Conservation (phyloP, 1,140 invertebrate species). For the Gryllus bimaculatus region DNA sequence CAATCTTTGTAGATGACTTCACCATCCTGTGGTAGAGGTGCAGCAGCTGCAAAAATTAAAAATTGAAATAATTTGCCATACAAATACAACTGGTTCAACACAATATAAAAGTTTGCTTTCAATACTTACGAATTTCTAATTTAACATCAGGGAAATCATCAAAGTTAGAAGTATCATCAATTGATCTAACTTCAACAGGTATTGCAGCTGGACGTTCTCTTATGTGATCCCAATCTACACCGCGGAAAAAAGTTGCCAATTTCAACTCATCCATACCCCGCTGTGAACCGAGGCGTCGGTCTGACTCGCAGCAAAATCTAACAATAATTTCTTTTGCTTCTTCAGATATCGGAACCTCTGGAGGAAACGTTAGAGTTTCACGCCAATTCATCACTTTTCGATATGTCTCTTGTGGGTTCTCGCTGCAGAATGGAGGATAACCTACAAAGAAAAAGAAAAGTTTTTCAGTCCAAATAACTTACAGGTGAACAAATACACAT, state of each 20-base stretch:
- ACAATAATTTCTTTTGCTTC: slow-evolving; percentile 78
- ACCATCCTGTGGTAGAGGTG: slow-evolving; percentile 63
- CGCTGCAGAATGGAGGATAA: slow-evolving; percentile 98
- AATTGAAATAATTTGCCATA: not conserved
- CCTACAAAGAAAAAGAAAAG: slow-evolving; percentile 41
- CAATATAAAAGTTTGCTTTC: slow-evolving; percentile 3
- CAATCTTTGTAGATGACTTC: slow-evolving; percentile 91
- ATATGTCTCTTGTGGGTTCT: slow-evolving; percentile 99
- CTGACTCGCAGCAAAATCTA: slow-evolving; percentile 90
- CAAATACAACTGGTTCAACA: not conserved
- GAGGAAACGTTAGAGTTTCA: slow-evolving; percentile 94
- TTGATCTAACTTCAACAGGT: slow-evolving; percentile 84
- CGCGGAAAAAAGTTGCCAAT: slow-evolving; percentile 76
- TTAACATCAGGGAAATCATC: slow-evolving; percentile 99
- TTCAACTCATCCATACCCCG: slow-evolving; percentile 83
- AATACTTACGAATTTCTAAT: slow-evolving; percentile 88
- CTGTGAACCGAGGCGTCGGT: slow-evolving; percentile 82
- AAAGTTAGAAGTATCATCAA: slow-evolving; percentile 98
- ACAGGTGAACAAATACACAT: too few species aligned
- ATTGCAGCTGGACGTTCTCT: slow-evolving; percentile 95
- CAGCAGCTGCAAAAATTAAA: slow-evolving; percentile 55
- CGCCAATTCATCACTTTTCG: slow-evolving; percentile 99
- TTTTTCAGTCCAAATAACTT: not conserved
- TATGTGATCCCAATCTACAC: slow-evolving; percentile 93
- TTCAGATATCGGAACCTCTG: slow-evolving; percentile 97